Percentiles rank a stretch among this genome's conserved stretches.
phyloP scores from a whole-genome alignment of 2,797 vertebrate species.

The Catharus ustulatus region DNA sequence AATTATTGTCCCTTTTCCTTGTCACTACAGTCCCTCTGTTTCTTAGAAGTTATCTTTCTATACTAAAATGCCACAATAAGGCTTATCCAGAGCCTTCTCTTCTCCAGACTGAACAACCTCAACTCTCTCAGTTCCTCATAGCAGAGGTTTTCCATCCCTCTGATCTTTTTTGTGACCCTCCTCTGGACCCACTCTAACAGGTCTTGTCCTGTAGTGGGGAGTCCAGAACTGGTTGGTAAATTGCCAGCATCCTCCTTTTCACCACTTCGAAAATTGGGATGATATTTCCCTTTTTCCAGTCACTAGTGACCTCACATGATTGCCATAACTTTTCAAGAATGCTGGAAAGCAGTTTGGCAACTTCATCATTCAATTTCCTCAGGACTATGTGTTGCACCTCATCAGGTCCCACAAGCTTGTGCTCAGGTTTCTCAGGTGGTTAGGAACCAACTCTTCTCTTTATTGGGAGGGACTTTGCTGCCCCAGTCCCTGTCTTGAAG shows the following conservation, averaged over 20 bases:
- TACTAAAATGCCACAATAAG: background rate
- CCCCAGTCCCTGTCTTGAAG: background rate
- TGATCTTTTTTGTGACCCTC: background rate
- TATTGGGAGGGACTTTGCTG: background rate
- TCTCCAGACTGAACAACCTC: background rate
- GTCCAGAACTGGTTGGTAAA: background rate
- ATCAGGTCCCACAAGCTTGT: background rate
- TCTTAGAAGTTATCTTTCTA: background rate
- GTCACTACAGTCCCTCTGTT: background rate
- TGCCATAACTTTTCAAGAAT: background rate
- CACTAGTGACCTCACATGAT: background rate
- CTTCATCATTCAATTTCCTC: background rate
- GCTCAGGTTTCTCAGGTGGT: background rate
- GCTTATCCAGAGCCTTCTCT: background rate
- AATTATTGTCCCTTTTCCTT: background rate
- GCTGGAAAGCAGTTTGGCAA: background rate
- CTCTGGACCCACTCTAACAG: background rate
- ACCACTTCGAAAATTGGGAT: background rate
- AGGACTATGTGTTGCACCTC: background rate
- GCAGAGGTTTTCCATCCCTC: background rate
- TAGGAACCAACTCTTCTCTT: background rate
- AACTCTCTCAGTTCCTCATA: background rate
- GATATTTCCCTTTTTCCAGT: background rate
- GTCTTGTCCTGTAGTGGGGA: background rate
- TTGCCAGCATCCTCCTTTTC: background rate